Conservation (phyloP, 1,140 invertebrate species). For the Eciton burchellii region DNA sequence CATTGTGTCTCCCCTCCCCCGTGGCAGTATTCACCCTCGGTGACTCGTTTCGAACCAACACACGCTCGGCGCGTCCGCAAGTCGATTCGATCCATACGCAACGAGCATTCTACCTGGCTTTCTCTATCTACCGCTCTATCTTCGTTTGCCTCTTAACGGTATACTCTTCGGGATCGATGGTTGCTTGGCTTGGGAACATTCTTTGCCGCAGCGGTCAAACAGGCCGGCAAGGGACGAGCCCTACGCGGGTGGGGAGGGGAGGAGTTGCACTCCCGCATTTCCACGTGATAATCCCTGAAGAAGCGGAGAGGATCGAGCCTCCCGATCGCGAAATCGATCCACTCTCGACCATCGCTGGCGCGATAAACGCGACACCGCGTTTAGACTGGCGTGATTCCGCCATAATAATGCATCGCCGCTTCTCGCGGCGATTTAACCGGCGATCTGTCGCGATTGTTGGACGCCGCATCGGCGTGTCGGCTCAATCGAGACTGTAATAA, state of each 20-base stretch:
- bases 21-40: conserved; percentile 63
- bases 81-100: background rate
- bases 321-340: too few relatives aligned
- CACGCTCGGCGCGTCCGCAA: conserved; percentile 62
- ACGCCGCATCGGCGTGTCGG: conserved; percentile 15
- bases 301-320: too few relatives aligned
- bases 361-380: conserved; percentile 14
- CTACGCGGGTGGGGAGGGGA: too few relatives aligned
- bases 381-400: conserved; percentile 1
- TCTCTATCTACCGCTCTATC: too few relatives aligned
- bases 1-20: conserved; percentile 64
- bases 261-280: too few relatives aligned
- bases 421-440: conserved; percentile 34
- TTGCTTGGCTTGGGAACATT: too few relatives aligned
- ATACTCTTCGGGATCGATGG: background rate
- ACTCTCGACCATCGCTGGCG: too few relatives aligned
- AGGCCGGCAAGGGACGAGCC: too few relatives aligned
- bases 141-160: background rate
- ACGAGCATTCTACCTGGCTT: background rate
- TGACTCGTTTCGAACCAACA: conserved; percentile 49
- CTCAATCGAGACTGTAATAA: conserved; percentile 30
- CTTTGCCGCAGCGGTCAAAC: too few relatives aligned
- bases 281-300: background rate
- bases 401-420: conserved; percentile 41
- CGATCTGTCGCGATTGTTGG: conserved; percentile 52